Conservation (phyloP, 2,797 vertebrate genomes). For the Crypturellus tataupa region DNA sequence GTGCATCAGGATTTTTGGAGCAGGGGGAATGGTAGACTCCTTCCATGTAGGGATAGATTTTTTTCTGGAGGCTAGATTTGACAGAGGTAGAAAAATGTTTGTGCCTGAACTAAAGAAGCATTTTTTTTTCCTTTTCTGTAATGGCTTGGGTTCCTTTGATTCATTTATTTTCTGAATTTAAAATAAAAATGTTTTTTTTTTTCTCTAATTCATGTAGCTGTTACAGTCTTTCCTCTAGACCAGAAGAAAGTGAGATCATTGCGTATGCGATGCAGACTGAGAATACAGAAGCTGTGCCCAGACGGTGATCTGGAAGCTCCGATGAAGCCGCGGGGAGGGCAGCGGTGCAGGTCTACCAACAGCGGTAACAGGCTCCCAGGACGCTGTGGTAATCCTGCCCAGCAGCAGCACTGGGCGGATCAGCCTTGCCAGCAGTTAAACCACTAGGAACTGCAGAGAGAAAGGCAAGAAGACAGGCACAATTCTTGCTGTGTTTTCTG, state of each 20-base stretch:
- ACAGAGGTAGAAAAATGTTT: neutral
- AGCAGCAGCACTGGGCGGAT: neutral
- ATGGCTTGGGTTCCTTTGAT: neutral
- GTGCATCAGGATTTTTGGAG: neutral
- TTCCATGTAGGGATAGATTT: neutral
- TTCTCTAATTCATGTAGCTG: neutral
- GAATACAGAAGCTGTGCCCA: neutral
- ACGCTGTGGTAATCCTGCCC: conserved; percentile 31
- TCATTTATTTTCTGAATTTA: neutral
- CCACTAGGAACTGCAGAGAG: neutral
- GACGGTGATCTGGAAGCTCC: conserved; percentile 12
- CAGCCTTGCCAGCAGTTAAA: neutral
- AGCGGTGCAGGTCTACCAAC: conserved; percentile 19
- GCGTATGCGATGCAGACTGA: neutral
- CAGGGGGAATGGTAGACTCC: neutral
- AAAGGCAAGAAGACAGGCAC: neutral
- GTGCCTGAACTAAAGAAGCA: neutral
- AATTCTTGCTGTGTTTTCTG: neutral
- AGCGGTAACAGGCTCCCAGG: conserved; percentile 8
- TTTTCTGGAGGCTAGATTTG: neutral
- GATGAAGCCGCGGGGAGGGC: neutral
- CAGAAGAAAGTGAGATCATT: neutral
- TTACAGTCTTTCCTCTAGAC: neutral
- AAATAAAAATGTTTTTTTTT: neutral
- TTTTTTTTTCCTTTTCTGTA: neutral